A percentile compares a stretch with the other conserved stretches of the same genome.
These are phyloP conservation scores for Plecotus auritus DNA, from an alignment of 2,113 vertebrate genomes.

Conservation along the genomic window DNA sequence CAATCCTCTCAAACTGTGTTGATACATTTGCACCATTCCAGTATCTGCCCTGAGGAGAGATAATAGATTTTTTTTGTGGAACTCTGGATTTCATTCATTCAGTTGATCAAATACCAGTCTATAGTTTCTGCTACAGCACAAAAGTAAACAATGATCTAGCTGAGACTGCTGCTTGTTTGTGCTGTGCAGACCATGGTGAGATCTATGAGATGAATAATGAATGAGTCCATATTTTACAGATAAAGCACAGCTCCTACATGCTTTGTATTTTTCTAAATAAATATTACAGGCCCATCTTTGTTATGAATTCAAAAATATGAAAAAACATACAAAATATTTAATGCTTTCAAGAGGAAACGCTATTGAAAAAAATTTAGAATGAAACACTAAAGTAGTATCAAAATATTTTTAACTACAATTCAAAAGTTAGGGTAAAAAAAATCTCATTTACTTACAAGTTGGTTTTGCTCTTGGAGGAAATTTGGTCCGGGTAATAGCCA, in stretches of 20 bases:
- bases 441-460: slow-evolving; percentile 88
- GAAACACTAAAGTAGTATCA: slow-evolving; percentile 10
- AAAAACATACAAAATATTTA: neutral
- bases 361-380: neutral
- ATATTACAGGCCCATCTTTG: neutral
- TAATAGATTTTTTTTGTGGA: neutral
- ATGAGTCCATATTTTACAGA: neutral
- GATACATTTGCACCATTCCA: neutral
- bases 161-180: neutral
- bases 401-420: slow-evolving; percentile 57
- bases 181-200: neutral
- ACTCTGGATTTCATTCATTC: neutral
- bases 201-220: neutral
- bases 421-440: slow-evolving; percentile 46
- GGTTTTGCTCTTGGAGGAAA: slow-evolving; percentile 85
- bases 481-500: slow-evolving; percentile 90
- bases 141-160: neutral
- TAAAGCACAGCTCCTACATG: neutral
- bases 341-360: slow-evolving; percentile 8
- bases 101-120: neutral
- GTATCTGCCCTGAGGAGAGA: neutral
- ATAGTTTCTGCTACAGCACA: neutral
- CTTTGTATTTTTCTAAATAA: neutral
- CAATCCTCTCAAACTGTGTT: neutral
- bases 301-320: slow-evolving; percentile 16